Evolutionary conservation across 2,888 invertebrate species (phyloP).

Genomic region (Orchestes rusci): DNA sequence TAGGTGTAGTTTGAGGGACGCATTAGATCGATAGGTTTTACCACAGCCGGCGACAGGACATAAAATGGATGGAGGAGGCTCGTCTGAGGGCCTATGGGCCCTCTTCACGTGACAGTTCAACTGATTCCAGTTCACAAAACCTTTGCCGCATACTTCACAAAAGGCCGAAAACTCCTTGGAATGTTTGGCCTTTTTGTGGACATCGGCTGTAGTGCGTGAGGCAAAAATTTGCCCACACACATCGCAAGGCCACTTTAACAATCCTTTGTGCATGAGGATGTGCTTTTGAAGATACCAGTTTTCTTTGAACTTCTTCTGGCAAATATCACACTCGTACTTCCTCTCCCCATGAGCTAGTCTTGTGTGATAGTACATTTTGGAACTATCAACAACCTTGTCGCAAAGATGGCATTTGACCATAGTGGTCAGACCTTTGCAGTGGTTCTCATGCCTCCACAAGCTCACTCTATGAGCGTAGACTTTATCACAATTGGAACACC

Average conservation of each 20-base stretch:
- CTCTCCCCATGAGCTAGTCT: constrained; percentile 11
- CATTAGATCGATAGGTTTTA: constrained; percentile 27
- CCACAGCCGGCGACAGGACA: constrained; percentile 27
- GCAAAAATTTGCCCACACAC: constrained; percentile 27
- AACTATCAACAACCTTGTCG: constrained; percentile 11
- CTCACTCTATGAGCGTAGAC: constrained; percentile 6
- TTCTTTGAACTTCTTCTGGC: constrained; percentile 23
- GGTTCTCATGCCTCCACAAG: constrained; percentile 8
- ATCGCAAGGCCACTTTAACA: constrained; percentile 26
- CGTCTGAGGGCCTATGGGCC: constrained; percentile 18
- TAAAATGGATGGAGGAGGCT: constrained; percentile 8
- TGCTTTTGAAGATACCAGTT: constrained; percentile 21
- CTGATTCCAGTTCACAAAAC: constrained; percentile 19
- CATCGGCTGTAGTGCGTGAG: constrained; percentile 16
- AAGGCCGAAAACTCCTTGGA: constrained; percentile 17
- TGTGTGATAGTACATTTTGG: constrained; percentile 10
- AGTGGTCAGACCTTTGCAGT: constrained; percentile 11
- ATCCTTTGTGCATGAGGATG: constrained; percentile 23
- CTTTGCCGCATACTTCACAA: constrained; percentile 27
- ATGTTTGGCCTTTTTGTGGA: constrained; percentile 20
- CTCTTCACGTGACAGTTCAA: constrained; percentile 22
- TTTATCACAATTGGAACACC: constrained; percentile 15
- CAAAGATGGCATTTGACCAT: constrained; percentile 15
- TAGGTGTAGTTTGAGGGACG: constrained; percentile 28
- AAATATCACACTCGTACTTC: constrained; percentile 23